Percentiles rank a stretch among this genome's conserved stretches.
These are phyloP conservation scores for Fundulus diaphanus DNA, from an alignment of 2,797 vertebrate species.

Conservation along the genomic window DNA sequence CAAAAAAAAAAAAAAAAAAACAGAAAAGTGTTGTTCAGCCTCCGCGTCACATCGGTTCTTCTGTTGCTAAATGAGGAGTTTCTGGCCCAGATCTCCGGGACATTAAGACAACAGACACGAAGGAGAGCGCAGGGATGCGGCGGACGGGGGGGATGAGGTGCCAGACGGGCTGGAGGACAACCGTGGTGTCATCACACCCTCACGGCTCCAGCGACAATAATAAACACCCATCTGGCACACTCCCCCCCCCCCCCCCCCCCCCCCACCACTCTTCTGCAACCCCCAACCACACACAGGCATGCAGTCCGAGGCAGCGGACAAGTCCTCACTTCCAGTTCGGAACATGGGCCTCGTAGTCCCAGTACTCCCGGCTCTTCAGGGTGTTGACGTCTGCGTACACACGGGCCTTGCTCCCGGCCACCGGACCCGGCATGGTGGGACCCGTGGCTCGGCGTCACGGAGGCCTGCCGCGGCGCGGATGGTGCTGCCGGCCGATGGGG, in stretches of 20 bases:
- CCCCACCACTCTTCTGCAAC: too few species aligned
- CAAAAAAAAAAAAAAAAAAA: too few species aligned
- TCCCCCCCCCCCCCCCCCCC: neutral
- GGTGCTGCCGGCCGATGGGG: neutral
- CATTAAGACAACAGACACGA: neutral
- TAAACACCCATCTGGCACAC: conserved; percentile 42
- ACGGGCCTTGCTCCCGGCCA: conserved; percentile 95
- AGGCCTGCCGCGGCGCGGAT: conserved; percentile 38
- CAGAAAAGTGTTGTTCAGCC: neutral
- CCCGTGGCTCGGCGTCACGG: conserved; percentile 79
- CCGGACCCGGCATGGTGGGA: conserved; percentile 96
- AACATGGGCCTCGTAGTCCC: conserved; percentile 97
- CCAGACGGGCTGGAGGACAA: conserved; percentile 40
- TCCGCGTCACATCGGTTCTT: neutral
- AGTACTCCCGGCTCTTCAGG: conserved; percentile 97
- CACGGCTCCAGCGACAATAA: conserved; percentile 31
- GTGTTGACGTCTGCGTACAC: conserved; percentile 98
- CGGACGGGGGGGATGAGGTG: conserved; percentile 22
- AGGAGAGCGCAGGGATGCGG: conserved; percentile 5
- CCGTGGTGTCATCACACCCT: conserved; percentile 41
- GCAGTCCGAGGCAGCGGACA: conserved; percentile 32
- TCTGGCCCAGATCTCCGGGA: conserved; percentile 13
- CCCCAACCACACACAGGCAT: conserved; percentile 20
- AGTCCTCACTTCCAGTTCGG: conserved; percentile 95
- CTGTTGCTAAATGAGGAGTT: neutral